These are phyloP conservation scores for Nebria ingens DNA, from an alignment of 1,140 invertebrate genomes.

Conservation along the genomic window DNA sequence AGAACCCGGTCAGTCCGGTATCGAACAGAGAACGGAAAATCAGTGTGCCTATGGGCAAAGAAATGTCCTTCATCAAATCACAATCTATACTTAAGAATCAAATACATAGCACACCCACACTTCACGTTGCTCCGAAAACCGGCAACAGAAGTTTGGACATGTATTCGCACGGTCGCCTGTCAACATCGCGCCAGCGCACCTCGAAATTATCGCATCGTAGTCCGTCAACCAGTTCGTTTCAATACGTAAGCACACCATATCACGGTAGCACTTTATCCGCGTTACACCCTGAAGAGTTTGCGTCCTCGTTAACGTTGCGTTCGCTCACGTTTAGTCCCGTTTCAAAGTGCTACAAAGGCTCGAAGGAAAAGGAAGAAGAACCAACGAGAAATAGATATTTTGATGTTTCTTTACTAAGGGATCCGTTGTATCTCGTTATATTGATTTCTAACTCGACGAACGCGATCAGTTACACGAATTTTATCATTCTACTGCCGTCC, in stretches of 20 bases:
- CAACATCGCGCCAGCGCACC: constrained; percentile 13
- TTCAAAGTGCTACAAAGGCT: constrained; percentile 29
- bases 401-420: constrained; percentile 60
- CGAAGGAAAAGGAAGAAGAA: constrained; percentile 35
- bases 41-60: constrained; percentile 38
- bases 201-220: constrained; percentile 45
- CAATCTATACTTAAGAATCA: constrained; percentile 21
- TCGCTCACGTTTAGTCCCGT: constrained; percentile 45
- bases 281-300: constrained; percentile 62
- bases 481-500: constrained; percentile 65
- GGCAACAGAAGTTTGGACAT: constrained; percentile 25
- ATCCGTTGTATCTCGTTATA: constrained; percentile 71
- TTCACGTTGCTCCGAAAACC: constrained; percentile 46
- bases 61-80: constrained; percentile 22
- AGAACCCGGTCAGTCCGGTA: constrained; percentile 23
- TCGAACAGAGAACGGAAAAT: constrained; percentile 38
- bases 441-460: constrained; percentile 73
- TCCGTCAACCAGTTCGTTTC: constrained; percentile 68
- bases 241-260: constrained; percentile 72
- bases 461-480: constrained; percentile 78
- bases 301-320: constrained; percentile 63
- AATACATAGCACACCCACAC: constrained; percentile 38
- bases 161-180: constrained; percentile 24
- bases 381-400: constrained; percentile 52
- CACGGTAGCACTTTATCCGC: constrained; percentile 71